phyloP scores from a whole-genome alignment of 2,888 invertebrate genomes.

The Conistra vaccinii region DNA sequence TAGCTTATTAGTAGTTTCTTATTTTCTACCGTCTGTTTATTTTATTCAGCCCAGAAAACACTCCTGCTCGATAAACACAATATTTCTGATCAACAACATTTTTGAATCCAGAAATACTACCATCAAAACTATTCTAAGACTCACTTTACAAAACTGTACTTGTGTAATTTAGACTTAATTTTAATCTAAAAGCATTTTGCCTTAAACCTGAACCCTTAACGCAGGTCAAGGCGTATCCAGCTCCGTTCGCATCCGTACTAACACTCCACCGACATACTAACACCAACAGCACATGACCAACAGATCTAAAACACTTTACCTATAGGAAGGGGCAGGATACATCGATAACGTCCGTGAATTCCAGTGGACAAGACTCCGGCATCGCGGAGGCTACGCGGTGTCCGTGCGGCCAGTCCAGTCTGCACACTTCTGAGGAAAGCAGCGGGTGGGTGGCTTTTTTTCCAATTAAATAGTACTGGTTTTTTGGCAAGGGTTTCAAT shows the following conservation, averaged over 20 bases:
- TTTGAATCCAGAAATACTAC: not conserved
- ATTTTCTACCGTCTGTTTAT: not conserved
- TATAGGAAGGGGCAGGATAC: conserved; percentile 91
- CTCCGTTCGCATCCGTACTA: conserved; percentile 36
- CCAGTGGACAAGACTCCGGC: conserved; percentile 95
- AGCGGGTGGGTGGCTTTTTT: conserved; percentile 90
- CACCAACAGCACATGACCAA: conserved; percentile 64
- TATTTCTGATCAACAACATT: not conserved
- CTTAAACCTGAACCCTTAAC: conserved; percentile 39
- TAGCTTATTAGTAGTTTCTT: not conserved
- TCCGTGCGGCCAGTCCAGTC: conserved; percentile 92
- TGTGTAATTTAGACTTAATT: not conserved
- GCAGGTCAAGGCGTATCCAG: conserved; percentile 35
- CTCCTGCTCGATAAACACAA: not conserved
- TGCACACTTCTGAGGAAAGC: conserved; percentile 93
- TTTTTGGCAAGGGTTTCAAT: not conserved
- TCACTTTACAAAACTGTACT: not conserved
- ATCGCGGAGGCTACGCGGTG: conserved; percentile 91
- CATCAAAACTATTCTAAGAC: too few relatives aligned
- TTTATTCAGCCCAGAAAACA: not conserved
- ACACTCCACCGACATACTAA: conserved; percentile 51
- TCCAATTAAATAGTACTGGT: not conserved
- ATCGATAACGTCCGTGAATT: conserved; percentile 95
- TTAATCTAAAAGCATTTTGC: not conserved
- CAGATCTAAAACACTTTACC: conserved; percentile 65